These are phyloP conservation scores for Pangasius larnaudii DNA, from an alignment of 2,797 vertebrate genomes.

Conservation along the genomic window DNA sequence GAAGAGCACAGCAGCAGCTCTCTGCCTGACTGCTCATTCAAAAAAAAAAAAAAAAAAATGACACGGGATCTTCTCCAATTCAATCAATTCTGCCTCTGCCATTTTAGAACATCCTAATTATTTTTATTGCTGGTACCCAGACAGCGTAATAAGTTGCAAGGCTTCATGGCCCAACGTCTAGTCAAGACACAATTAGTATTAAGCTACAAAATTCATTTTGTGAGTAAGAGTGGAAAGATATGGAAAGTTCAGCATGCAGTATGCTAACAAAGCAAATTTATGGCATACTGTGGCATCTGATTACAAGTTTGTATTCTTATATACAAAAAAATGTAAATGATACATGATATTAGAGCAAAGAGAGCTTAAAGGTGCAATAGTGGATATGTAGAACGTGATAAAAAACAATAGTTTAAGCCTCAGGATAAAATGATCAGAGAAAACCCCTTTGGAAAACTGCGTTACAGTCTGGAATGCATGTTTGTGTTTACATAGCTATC, in stretches of 20 bases:
- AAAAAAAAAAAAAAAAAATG: neutral
- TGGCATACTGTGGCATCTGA: neutral
- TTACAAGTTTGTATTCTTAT: neutral
- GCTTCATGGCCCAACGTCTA: neutral
- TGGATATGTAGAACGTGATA: too few relatives aligned
- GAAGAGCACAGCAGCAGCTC: neutral
- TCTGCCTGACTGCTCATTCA: neutral
- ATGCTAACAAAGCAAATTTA: neutral
- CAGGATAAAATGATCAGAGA: neutral
- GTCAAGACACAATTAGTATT: neutral
- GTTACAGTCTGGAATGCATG: too few relatives aligned
- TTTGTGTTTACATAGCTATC: too few relatives aligned
- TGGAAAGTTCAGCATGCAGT: neutral
- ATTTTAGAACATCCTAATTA: slow-evolving; percentile 3
- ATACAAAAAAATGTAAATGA: neutral
- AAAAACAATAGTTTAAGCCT: neutral
- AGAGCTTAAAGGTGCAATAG: neutral
- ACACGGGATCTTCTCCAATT: neutral
- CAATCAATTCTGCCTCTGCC: neutral
- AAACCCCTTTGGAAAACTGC: neutral
- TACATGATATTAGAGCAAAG: neutral
- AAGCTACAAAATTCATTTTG: neutral
- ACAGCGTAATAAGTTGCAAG: neutral
- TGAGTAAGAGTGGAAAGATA: neutral
- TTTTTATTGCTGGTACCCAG: neutral